Conservation (phyloP, 1,140 invertebrate species). For the Drosophila bocqueti region DNA sequence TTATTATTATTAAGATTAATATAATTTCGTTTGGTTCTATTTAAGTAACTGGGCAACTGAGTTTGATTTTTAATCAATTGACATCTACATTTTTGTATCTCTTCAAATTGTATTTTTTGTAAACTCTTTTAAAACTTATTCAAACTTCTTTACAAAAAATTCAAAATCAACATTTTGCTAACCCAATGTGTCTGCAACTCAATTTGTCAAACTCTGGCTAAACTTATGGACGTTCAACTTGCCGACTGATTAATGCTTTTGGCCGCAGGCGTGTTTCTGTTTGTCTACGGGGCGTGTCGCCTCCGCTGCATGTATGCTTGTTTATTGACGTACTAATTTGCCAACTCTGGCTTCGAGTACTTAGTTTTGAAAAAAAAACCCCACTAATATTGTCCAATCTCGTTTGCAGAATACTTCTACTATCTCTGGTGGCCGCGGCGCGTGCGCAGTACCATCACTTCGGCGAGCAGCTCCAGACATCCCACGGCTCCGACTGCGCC, state of each 20-base stretch:
- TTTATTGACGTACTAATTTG: slow-evolving; percentile 46
- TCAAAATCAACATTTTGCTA: background rate
- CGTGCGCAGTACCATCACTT: slow-evolving; percentile 79
- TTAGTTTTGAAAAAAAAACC: background rate
- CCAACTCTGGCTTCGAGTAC: slow-evolving; percentile 11
- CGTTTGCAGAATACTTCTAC: slow-evolving; percentile 74
- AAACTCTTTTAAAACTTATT: background rate
- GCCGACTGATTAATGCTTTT: slow-evolving; percentile 46
- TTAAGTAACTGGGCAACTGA: background rate
- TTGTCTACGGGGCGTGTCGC: slow-evolving; percentile 51
- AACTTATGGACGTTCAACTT: slow-evolving; percentile 7
- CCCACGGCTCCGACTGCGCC: slow-evolving; percentile 88
- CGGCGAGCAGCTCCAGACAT: slow-evolving; percentile 71
- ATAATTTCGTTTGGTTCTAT: background rate
- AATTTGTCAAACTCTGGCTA: slow-evolving; percentile 9
- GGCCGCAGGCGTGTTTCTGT: slow-evolving; percentile 48
- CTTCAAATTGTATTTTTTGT: background rate
- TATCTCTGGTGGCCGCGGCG: slow-evolving; percentile 37
- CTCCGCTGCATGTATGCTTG: slow-evolving; percentile 11
- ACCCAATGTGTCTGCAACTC: slow-evolving; percentile 8
- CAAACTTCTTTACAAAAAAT: background rate
- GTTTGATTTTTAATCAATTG: background rate
- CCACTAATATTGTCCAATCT: slow-evolving; percentile 7
- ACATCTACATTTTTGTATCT: background rate
- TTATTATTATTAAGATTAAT: background rate